Conservation (phyloP, 2,888 invertebrate genomes). For the Microctonus hyperodae region DNA sequence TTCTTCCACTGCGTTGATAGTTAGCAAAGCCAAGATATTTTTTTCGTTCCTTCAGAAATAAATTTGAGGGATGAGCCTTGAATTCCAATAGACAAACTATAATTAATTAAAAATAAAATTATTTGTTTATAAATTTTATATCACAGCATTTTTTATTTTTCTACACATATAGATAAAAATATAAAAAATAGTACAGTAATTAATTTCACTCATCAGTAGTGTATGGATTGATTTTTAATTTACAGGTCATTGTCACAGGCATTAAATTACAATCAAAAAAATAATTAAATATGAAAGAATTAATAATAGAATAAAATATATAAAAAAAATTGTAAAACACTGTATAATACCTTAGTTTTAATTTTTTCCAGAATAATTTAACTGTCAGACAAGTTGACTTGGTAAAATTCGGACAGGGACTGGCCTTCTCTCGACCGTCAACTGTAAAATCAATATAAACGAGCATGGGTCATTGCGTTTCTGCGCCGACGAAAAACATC, state of each 20-base stretch:
- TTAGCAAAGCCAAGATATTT: not conserved
- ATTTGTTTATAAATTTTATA: not conserved
- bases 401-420: constrained; percentile 25
- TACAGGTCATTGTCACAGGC: not conserved
- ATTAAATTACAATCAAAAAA: not conserved
- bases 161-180: not conserved
- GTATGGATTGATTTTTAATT: not conserved
- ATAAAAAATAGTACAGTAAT: not conserved
- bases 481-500: constrained; percentile 34
- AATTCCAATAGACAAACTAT: not conserved
- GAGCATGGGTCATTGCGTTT: constrained; percentile 42
- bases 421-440: constrained; percentile 28
- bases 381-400: constrained; percentile 18
- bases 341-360: not conserved
- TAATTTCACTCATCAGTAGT: not conserved
- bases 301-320: not conserved
- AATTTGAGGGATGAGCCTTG: not conserved
- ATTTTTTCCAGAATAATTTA: not conserved
- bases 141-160: not conserved
- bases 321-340: not conserved
- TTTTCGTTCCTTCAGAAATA: not conserved
- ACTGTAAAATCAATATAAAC: constrained; percentile 42
- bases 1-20: constrained; percentile 12
- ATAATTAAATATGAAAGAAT: not conserved
- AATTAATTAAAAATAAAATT: not conserved